These are phyloP conservation scores for Ctena decussata DNA, from an alignment of 2,888 invertebrate genomes.

Conservation along the genomic window DNA sequence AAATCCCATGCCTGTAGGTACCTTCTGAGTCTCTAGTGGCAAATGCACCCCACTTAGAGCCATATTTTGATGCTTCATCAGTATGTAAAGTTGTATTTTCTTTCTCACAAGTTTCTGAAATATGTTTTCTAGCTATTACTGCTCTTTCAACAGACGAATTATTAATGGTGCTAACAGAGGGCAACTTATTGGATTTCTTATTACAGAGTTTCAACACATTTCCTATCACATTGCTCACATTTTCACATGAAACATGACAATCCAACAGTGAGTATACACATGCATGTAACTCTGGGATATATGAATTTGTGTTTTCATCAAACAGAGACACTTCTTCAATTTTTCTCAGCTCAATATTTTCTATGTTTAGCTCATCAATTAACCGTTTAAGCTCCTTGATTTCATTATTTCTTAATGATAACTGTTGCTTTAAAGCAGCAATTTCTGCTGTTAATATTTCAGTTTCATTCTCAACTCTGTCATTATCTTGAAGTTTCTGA, in stretches of 20 bases:
- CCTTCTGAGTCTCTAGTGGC: conserved; percentile 19
- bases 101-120: background rate
- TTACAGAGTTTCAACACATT: conserved; percentile 11
- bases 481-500: background rate
- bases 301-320: conserved; percentile 27
- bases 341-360: background rate
- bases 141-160: conserved; percentile 32
- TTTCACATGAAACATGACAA: conserved; percentile 10
- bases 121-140: conserved; percentile 10
- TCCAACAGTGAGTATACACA: conserved; percentile 26
- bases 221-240: background rate
- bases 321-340: background rate
- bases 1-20: no score
- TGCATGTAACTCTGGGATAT: background rate
- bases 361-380: conserved; percentile 1
- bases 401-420: background rate
- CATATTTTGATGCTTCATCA: conserved; percentile 32
- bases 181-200: conserved; percentile 2
- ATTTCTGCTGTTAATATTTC: background rate
- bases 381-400: background rate
- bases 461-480: background rate
- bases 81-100: conserved; percentile 32
- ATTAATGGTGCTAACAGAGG: conserved; percentile 5
- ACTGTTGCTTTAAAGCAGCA: background rate
- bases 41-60: conserved; percentile 32